Evolutionary conservation across 2,888 invertebrate genomes (phyloP), one percentile per base, ranked within the genome.

Genomic region (Conus canariensis): DNA sequence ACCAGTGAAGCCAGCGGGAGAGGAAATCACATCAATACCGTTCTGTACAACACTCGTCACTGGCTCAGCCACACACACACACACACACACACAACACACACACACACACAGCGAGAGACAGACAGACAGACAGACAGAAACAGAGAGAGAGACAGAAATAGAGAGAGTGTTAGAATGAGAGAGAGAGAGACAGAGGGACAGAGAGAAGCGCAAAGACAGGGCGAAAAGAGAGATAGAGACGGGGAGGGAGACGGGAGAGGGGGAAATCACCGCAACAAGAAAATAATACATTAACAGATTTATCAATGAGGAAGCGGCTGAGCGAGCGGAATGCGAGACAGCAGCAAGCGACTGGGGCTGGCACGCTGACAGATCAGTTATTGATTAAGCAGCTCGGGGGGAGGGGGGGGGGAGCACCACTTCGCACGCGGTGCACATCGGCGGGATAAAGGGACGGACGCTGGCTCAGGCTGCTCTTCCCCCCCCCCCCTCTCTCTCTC

Each of bases 231-330:
- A 56, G 70, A 70, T 19, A 70, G 70, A 70, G 8, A 58, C 58
- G 58, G 82, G 9, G 82, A n/a, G 9, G 58, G 22, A 22, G 19
- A 30, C 16, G 56, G 25, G 25, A 60, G 25, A 45, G 83, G 22
- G 56, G 9, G n/a, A 9, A 45, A 67, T 74, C 30, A n/a, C 87
- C 56, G 74, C 74, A 74, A 74, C 87, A 70, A 87, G 87, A 74
- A 87, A 87, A 74, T 87, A 87, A 56, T 87, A 87, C 87, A 87
- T 87, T 87, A 87, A 87, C 74, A 87, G 74, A 87, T 87, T 87
- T 87, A 87, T 87, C 87, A 87, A 58, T 25, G 74, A 87, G 87
- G 87, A 87, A 70, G 56, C 74, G 87, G 56, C 87, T 74, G 74
- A 74, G 87, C 87, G 87, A 19, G 67, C n/a, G 86, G 64, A 86